phyloP scores from a whole-genome alignment of 35 echinoderm and acorn worm species.

The Eucidaris tribuloides region DNA sequence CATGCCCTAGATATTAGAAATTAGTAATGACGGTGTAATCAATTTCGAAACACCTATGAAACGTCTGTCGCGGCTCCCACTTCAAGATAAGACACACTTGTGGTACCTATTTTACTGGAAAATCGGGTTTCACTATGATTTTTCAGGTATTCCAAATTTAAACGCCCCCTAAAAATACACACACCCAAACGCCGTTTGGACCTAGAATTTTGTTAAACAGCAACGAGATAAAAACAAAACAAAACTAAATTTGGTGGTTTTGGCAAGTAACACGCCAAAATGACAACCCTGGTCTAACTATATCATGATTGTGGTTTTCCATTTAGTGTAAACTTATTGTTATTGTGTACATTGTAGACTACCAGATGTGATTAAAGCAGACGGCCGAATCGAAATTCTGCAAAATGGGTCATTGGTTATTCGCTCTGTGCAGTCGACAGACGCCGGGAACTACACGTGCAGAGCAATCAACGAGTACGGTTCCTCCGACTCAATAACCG shows the following conservation, averaged over 20 bases:
- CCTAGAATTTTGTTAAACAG: background rate
- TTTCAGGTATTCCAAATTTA: too few relatives aligned
- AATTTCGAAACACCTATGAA: too few relatives aligned
- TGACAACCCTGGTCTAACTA: background rate
- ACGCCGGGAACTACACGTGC: slow-evolving; percentile 89
- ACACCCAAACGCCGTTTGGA: too few relatives aligned
- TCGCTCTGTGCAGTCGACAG: slow-evolving; percentile 22
- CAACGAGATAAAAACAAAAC: background rate
- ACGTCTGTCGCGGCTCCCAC: too few relatives aligned
- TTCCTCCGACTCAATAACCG: slow-evolving; percentile 78
- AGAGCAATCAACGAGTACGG: slow-evolving; percentile 78
- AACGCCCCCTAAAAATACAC: too few relatives aligned
- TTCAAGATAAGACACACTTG: too few relatives aligned
- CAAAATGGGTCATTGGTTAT: slow-evolving; percentile 75
- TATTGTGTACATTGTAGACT: slow-evolving; percentile 28
- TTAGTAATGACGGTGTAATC: too few relatives aligned
- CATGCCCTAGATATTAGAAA: too few relatives aligned
- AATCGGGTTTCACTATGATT: too few relatives aligned
- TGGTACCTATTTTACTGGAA: too few relatives aligned
- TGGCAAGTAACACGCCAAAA: background rate
- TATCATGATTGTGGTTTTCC: background rate
- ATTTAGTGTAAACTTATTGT: background rate
- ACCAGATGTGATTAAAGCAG: slow-evolving; percentile 23
- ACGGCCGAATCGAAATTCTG: slow-evolving; percentile 46
- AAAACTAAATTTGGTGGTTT: background rate